Evolutionary conservation across 1,140 invertebrate species (phyloP).

Genomic region (Pseudomyrmex gracilis): DNA sequence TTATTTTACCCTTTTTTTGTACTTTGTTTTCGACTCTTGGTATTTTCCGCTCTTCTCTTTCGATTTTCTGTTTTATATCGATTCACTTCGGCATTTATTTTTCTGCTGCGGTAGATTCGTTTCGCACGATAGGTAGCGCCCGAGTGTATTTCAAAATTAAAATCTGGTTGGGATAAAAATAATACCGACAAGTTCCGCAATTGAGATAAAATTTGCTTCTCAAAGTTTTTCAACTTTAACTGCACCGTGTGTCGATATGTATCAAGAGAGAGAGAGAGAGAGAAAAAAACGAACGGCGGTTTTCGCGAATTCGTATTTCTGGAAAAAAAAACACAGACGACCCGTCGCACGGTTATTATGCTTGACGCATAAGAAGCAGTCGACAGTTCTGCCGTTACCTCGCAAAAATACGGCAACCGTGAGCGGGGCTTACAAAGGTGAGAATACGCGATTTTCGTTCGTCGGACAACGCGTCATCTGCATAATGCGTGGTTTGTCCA

Average conservation of each 20-base stretch:
- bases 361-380: constrained; percentile 5
- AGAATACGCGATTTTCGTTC: constrained; percentile 56
- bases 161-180: constrained; percentile 18
- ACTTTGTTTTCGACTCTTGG: constrained; percentile 57
- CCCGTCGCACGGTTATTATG: neutral
- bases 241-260: neutral
- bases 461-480: constrained; percentile 64
- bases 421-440: neutral
- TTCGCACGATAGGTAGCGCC: neutral
- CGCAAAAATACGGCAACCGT: constrained; percentile 10
- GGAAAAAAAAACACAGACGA: neutral
- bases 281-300: constrained; percentile 12
- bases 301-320: constrained; percentile 7
- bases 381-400: constrained; percentile 3
- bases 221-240: neutral
- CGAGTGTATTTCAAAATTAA: constrained; percentile 27
- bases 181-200: neutral
- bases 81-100: constrained; percentile 50
- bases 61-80: constrained; percentile 65
- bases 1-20: constrained; percentile 50
- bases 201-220: constrained; percentile 11
- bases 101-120: neutral
- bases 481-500: constrained; percentile 70
- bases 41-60: constrained; percentile 34
- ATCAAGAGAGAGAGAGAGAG: too few species aligned